phyloP scores from a whole-genome alignment of 2,888 invertebrate genomes.

The Cantharis rustica region DNA sequence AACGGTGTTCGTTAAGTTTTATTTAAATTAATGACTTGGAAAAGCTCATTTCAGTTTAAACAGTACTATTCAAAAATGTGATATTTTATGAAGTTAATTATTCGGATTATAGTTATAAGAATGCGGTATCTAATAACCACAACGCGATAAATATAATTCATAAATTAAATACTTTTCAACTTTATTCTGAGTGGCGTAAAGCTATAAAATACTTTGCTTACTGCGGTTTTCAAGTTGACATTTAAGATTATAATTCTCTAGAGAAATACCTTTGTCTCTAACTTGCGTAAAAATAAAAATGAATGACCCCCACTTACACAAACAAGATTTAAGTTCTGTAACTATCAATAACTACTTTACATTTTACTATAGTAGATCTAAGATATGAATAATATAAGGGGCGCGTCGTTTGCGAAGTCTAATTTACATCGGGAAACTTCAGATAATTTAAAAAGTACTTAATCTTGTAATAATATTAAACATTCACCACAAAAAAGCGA shows the following conservation, averaged over 20 bases:
- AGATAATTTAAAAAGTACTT: too few relatives aligned
- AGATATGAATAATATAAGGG: too few relatives aligned
- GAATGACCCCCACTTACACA: neutral
- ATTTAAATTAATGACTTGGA: too few relatives aligned
- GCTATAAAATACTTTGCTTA: neutral
- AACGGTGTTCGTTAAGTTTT: too few relatives aligned
- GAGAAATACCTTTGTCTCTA: conserved; percentile 3
- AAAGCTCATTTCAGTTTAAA: too few relatives aligned
- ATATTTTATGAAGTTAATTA: neutral
- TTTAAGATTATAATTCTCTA: conserved; percentile 1
- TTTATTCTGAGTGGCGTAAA: neutral
- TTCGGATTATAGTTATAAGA: neutral
- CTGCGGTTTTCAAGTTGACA: neutral
- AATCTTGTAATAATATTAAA: too few relatives aligned
- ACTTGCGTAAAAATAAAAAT: neutral
- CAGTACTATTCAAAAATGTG: neutral
- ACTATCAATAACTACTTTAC: neutral
- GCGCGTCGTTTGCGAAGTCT: too few relatives aligned
- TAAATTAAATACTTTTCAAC: neutral
- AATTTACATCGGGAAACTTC: too few relatives aligned
- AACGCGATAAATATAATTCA: neutral
- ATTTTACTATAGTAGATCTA: too few relatives aligned
- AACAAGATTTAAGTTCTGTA: neutral
- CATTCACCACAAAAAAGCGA: too few relatives aligned
- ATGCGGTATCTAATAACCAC: neutral